Evolutionary conservation across 2,888 invertebrate species (phyloP).

Genomic region (Cantharis lateralis): DNA sequence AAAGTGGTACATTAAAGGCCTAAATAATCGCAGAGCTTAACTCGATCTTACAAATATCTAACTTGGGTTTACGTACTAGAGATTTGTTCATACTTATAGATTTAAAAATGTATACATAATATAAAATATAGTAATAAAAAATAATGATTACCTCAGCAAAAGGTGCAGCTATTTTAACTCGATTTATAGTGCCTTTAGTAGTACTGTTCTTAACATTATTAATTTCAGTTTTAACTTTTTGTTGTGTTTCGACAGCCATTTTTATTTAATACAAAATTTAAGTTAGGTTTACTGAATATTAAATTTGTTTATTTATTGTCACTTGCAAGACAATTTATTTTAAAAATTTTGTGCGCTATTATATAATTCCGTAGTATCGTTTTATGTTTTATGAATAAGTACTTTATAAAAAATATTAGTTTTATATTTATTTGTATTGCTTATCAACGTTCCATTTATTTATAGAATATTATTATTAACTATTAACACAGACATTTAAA

Average conservation of each 20-base stretch:
- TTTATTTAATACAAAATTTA: constrained; percentile 9
- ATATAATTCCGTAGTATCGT: not conserved
- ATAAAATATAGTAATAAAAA: not conserved
- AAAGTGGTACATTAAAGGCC: not conserved
- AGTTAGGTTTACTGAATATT: not conserved
- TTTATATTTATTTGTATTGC: constrained; percentile 12
- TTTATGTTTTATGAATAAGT: not conserved
- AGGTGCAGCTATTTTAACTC: constrained; percentile 51
- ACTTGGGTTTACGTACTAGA: not conserved
- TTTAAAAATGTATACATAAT: not conserved
- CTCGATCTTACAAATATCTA: not conserved
- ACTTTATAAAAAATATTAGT: constrained; percentile 25
- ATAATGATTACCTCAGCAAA: constrained; percentile 49
- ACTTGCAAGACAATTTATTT: constrained; percentile 1
- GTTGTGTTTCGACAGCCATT: constrained; percentile 37
- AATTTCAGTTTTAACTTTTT: constrained; percentile 33
- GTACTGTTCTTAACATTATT: constrained; percentile 27
- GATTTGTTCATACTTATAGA: not conserved
- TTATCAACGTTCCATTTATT: constrained; percentile 6
- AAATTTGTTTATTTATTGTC: constrained; percentile 18
- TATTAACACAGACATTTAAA: constrained; percentile 21
- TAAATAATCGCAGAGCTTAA: not conserved
- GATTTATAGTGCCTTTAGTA: constrained; percentile 41
- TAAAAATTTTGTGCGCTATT: constrained; percentile 13
- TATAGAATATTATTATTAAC: constrained; percentile 9